Conservation (phyloP, 64 coral and sea anemone genomes). For the Dendrophyllia cribrosa region DNA sequence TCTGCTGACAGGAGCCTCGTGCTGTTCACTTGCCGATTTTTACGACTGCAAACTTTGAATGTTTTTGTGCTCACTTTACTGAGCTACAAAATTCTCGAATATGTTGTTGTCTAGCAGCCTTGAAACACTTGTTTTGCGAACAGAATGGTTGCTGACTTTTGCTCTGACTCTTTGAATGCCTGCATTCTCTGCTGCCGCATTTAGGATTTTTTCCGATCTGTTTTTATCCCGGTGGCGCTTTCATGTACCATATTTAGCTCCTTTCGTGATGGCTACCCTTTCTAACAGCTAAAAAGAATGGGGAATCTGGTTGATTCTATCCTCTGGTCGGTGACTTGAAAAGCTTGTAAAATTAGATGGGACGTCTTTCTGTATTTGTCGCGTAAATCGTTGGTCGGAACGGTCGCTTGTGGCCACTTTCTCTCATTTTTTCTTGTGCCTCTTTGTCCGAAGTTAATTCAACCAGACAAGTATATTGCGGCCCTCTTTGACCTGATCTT, state of each 20-base stretch:
- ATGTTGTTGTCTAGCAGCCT: slow-evolving; percentile 64
- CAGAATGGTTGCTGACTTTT: slow-evolving; percentile 66
- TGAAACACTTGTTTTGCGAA: slow-evolving; percentile 62
- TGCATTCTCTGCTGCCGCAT: slow-evolving; percentile 46
- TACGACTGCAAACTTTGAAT: slow-evolving; percentile 72
- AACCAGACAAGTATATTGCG: slow-evolving; percentile 73
- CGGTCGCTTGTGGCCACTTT: slow-evolving; percentile 59
- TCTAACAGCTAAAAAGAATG: slow-evolving; percentile 76
- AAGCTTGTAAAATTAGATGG: slow-evolving; percentile 65
- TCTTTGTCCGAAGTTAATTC: slow-evolving; percentile 69
- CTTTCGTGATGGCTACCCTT: slow-evolving; percentile 14
- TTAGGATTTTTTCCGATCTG: slow-evolving; percentile 72
- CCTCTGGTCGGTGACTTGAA: slow-evolving; percentile 59
- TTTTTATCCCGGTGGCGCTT: slow-evolving; percentile 61
- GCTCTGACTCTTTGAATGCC: slow-evolving; percentile 20
- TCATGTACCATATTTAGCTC: slow-evolving; percentile 62
- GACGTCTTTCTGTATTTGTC: slow-evolving; percentile 53
- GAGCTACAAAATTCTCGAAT: slow-evolving; percentile 71
- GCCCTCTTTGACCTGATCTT: slow-evolving; percentile 52
- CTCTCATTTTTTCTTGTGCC: slow-evolving; percentile 16
- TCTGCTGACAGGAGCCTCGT: slow-evolving; percentile 21
- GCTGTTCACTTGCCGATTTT: slow-evolving; percentile 64
- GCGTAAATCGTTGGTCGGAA: slow-evolving; percentile 61
- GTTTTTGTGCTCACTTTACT: slow-evolving; percentile 79
- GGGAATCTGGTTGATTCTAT: slow-evolving; percentile 60